Evolutionary conservation across 1,140 invertebrate genomes (phyloP).

Genomic region (Cephus cinctus): DNA sequence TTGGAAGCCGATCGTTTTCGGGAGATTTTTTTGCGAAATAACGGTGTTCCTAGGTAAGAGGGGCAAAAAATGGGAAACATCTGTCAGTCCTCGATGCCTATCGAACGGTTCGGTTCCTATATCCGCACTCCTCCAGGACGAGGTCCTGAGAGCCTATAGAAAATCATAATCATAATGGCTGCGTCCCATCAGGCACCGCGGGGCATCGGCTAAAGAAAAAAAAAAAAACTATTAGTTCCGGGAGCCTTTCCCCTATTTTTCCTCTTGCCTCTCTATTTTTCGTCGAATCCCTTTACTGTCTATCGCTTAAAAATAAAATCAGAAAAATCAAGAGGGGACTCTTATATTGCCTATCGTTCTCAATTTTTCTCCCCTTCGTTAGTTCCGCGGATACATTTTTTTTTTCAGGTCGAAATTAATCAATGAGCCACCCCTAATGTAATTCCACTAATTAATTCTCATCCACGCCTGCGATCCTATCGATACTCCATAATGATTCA

Average conservation of each 20-base stretch:
- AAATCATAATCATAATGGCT: constrained; percentile 35
- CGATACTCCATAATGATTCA: too few species aligned
- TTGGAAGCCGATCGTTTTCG: constrained; percentile 18
- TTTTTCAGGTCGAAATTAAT: too few species aligned
- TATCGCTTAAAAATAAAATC: too few species aligned
- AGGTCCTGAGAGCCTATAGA: constrained; percentile 27
- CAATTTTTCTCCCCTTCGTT: constrained; percentile 10
- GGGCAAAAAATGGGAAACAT: constrained; percentile 47
- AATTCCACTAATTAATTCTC: constrained; percentile 8
- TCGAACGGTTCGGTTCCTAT: constrained; percentile 39
- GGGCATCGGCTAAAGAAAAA: constrained; percentile 32
- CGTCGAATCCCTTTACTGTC: too few species aligned
- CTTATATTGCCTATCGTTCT: constrained; percentile 9
- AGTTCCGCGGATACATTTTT: too few species aligned
- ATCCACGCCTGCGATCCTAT: background rate
- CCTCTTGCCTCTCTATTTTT: too few species aligned
- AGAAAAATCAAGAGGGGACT: too few species aligned
- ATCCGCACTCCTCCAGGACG: constrained; percentile 17
- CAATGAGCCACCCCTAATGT: too few species aligned
- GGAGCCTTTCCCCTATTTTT: constrained; percentile 16
- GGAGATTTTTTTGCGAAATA: constrained; percentile 27
- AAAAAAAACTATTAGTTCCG: constrained; percentile 44
- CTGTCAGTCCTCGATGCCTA: constrained; percentile 48
- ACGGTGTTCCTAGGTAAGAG: constrained; percentile 18
- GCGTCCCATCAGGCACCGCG: constrained; percentile 28